Percentiles rank a stretch among this genome's conserved stretches.
Conservation (phyloP, 2,797 vertebrate species). For the Halcyon leucocephala region DNA sequence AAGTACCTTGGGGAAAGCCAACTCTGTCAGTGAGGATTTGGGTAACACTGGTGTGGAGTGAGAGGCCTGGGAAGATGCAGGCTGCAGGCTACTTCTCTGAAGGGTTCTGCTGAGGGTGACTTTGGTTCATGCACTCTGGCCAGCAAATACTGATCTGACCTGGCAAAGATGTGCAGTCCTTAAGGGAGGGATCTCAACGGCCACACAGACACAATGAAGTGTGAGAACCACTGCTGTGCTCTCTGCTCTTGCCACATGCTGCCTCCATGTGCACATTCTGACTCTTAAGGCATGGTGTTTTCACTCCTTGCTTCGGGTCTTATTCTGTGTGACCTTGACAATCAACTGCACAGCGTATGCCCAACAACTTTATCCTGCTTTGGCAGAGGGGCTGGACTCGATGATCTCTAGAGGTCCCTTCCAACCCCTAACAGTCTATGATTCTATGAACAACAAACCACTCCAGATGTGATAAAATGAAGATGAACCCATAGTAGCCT, state of each 20-base stretch:
- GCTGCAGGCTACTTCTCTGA: background rate
- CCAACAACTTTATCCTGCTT: background rate
- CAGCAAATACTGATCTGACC: background rate
- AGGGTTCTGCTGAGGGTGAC: background rate
- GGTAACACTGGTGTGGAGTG: background rate
- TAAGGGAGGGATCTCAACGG: background rate
- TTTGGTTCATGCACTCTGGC: fast-evolving
- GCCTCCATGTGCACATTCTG: background rate
- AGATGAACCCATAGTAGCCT: background rate
- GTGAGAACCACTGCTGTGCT: background rate
- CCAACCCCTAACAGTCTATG: no score
- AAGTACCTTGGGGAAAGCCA: background rate
- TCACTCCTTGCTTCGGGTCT: background rate
- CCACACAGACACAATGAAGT: background rate
- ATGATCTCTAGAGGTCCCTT: no score
- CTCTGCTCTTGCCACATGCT: background rate
- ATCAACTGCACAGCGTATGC: background rate
- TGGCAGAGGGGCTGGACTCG: no score
- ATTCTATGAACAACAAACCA: background rate
- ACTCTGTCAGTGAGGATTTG: background rate
- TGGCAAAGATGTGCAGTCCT: background rate
- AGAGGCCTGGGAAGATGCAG: background rate
- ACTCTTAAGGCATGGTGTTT: background rate
- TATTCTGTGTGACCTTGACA: background rate
- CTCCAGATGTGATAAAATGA: background rate